These are phyloP conservation scores for Brachionus asplanchnoidis DNA, from an alignment of 1,140 invertebrate species.

Conservation along the genomic window DNA sequence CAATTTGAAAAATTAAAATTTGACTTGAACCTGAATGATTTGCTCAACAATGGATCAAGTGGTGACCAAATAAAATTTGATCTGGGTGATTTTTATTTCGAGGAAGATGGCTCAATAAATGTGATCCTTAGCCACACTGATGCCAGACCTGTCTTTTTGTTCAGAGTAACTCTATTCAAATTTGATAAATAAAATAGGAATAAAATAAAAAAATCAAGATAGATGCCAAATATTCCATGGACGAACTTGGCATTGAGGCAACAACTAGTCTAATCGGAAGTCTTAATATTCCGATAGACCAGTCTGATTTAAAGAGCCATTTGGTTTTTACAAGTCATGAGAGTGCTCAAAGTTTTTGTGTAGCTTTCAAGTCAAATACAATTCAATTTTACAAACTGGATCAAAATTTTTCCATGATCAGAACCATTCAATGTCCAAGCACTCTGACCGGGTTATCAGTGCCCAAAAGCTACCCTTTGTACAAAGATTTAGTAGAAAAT, in stretches of 20 bases:
- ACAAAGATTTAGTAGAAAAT: neutral
- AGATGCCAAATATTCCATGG: neutral
- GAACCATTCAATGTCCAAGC: neutral
- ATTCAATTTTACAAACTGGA: neutral
- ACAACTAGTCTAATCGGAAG: neutral
- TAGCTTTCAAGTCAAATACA: neutral
- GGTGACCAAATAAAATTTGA: neutral
- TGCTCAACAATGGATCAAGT: neutral
- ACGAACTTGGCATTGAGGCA: neutral
- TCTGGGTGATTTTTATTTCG: constrained; percentile 23
- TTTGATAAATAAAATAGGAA: neutral
- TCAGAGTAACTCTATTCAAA: neutral
- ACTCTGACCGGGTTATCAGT: neutral
- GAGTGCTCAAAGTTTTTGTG: neutral
- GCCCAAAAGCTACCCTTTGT: neutral
- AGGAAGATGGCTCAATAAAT: constrained; percentile 9
- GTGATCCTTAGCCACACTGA: neutral
- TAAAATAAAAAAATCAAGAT: neutral
- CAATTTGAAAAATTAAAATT: constrained; percentile 21
- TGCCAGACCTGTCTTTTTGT: neutral
- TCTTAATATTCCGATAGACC: neutral
- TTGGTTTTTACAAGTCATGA: neutral
- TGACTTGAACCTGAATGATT: neutral
- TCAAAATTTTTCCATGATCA: neutral
- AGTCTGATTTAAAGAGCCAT: neutral